Evolutionary conservation across 92 coral and sea anemone species (phyloP), one percentile per base, ranked within the genome.

Genomic region (Porites divaricata): DNA sequence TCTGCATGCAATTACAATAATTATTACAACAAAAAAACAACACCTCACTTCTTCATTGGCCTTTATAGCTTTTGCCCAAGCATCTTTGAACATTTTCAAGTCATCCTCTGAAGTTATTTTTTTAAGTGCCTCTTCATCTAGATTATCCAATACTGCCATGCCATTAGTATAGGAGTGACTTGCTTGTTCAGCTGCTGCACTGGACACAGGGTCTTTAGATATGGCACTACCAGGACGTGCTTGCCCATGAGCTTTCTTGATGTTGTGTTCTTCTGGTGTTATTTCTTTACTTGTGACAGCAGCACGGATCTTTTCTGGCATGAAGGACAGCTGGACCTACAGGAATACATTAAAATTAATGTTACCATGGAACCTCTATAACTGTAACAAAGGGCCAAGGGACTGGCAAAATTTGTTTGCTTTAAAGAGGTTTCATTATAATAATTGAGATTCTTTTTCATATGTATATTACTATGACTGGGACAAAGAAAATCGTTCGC

Each of bases 21-120:
- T 11, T 54, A 1, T 11, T 1, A 54, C 59, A 54, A 7, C 9
- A 51, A 51, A 54, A 54, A 11, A 54, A 11, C 16, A 54, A 54
- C 10, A 54, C 59, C 86, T 48, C 67, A 96, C 99, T 94, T 95
- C 99, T 75, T 95, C 96, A 79, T 96, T 96, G 13, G 98, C 97
- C 86, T 89, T 77, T 70, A 89, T 74, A 22, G 99, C 96, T 79
- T 95, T 96, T 56, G 77, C 76, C 96, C 93, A 95, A 63, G 99
- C 98, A 54, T 88, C 93, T 86, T 95, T 96, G 77, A 95, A 96
- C 90, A 96, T 83, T 53, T 91, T 85, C 41, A 92, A 92, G 64
- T 96, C 99, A 72, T 67, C 66, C 15, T 95, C 99, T 14, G 98
- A 62, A 15, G 96, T 89, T 16, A 96, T 71, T 56, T 88, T 92